phyloP scores from a whole-genome alignment of 1,140 invertebrate species.

The Elysia chlorotica region DNA sequence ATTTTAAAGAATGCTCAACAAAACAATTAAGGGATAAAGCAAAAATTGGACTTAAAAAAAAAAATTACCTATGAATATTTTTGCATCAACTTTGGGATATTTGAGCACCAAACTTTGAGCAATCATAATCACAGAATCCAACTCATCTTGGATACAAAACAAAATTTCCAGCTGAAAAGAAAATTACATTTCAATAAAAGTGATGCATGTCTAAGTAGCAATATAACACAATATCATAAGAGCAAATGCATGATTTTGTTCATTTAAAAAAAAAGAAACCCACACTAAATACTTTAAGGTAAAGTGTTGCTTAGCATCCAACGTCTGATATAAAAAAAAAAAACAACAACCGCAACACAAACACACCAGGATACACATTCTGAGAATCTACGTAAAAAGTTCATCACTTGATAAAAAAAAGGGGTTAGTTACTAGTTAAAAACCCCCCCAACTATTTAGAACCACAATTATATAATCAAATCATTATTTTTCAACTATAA shows the following conservation, averaged over 20 bases:
- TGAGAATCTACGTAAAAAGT: too few species aligned
- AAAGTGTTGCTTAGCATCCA: not conserved
- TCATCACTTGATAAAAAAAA: too few species aligned
- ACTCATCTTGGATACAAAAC: slow-evolving; percentile 94
- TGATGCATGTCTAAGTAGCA: not conserved
- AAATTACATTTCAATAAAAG: slow-evolving; percentile 23
- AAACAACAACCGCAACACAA: not conserved
- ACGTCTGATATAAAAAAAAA: not conserved
- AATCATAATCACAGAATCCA: slow-evolving; percentile 87
- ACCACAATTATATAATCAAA: too few species aligned
- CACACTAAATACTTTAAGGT: not conserved
- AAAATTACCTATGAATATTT: slow-evolving; percentile 78
- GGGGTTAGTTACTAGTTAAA: too few species aligned
- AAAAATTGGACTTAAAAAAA: too few species aligned
- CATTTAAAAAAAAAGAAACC: not conserved
- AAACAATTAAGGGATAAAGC: too few species aligned
- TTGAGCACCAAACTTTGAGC: slow-evolving; percentile 86
- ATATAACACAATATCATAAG: not conserved
- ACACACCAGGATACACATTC: too few species aligned
- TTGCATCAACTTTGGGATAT: slow-evolving; percentile 87
- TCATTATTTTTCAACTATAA: too few species aligned
- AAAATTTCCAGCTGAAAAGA: slow-evolving; percentile 84
- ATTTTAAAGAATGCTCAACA: too few species aligned
- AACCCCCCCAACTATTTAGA: too few species aligned
- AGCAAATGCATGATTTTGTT: not conserved